Base-by-base conservation (phyloP, 2,113 vertebrate species). In the Menidia beryllina region DNA sequence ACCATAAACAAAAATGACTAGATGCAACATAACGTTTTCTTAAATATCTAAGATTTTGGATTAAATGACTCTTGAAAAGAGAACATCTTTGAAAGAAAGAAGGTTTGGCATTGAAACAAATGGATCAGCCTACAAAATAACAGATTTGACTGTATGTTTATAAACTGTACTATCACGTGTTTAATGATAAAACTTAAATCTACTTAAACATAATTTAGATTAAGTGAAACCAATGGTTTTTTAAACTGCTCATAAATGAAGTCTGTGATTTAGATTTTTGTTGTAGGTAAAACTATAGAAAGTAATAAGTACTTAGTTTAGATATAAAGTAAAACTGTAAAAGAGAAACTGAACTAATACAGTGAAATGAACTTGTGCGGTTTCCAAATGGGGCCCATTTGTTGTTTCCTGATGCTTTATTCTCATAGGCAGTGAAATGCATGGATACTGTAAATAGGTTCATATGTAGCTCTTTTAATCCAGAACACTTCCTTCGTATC, bases 371-470 rank as follows among this genome's bases (percentile, higher is more conserved):
- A 21, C 17, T 1, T 66, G 45, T 79, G 60, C 69, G 72, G 70
- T 67, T 68, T 82, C 53, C 45, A 27, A 10, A 73, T 20, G 30
- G 78, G 38, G 68, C 54, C 52, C 13, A 49, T n/a, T 77, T 20
- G 49, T 48, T 55, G 39, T 57, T 79, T 57, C 36, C 80, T 63
- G 25, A 0, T 48, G 47, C 30, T 69, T 66, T 0, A 6, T 30
- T 79, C 63, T 77, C 39, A 30, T 75, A 39, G 23, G 53, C 69
- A 57, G 77, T 56, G 25, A 85, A 68, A 88, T 70, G 71, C 68
- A 80, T 78, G 67, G 68, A 52, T 74, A 19, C 21, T 84, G 69
- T 78, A 72, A 67, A 77, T 59, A 53, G 76, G 47, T 77, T 60
- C 45, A 62, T 60, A 25, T 60, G 50, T 82, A 75, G 60, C 58